Conservation (phyloP, 2,113 vertebrate genomes). For the Hydrochoerus hydrochaeris region DNA sequence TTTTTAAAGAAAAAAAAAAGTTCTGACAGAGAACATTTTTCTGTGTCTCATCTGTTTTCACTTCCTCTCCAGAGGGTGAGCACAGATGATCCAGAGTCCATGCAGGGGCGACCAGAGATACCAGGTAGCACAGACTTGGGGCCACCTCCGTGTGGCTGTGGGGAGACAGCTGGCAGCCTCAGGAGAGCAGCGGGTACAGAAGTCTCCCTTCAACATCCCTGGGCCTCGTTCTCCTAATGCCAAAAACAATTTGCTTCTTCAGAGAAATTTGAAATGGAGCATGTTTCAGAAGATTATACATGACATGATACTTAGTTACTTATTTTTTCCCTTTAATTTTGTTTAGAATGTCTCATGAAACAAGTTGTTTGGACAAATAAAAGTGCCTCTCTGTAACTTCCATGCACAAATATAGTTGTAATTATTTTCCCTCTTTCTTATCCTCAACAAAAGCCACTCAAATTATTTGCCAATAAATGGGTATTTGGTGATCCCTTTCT, state of each 20-base stretch:
- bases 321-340: conserved; percentile 2
- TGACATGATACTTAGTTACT: neutral
- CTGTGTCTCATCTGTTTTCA: neutral
- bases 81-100: neutral
- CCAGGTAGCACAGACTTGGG: neutral
- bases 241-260: neutral
- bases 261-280: conserved; percentile 2
- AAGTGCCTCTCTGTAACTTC: neutral
- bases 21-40: conserved; percentile 27
- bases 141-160: neutral
- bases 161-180: accelerated
- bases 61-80: conserved; percentile 22
- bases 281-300: neutral
- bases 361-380: neutral
- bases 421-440: neutral
- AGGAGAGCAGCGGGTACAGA: neutral
- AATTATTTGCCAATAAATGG: neutral
- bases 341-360: neutral
- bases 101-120: neutral
- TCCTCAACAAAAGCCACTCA: neutral
- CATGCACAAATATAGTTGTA: neutral
- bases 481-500: neutral
- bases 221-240: neutral
- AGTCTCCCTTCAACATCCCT: neutral
- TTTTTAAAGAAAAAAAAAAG: too few species aligned